phyloP scores from a whole-genome alignment of 2,113 vertebrate species.

The Dryoscopus gambensis region DNA sequence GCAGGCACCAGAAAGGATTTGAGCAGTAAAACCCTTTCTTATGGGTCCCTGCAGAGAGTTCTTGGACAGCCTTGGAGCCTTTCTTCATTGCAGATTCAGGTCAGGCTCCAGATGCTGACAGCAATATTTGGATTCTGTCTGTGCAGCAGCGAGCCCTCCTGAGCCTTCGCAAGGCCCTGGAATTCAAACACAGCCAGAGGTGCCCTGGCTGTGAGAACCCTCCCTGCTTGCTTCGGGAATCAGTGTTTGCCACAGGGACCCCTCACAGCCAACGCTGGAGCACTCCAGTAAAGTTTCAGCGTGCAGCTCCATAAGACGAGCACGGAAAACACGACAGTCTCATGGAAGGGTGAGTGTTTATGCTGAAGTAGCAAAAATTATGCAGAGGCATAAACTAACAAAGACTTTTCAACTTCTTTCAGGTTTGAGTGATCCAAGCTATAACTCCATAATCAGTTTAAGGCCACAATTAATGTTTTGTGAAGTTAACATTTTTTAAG shows the following conservation, averaged over 20 bases:
- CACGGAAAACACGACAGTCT: neutral
- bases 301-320: neutral
- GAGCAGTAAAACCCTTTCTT: neutral
- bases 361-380: neutral
- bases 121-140: neutral
- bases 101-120: neutral
- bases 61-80: neutral
- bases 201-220: neutral
- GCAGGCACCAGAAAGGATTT: neutral
- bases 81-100: neutral
- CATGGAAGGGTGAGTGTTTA: neutral
- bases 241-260: neutral
- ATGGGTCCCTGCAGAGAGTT: neutral
- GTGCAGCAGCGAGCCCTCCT: neutral
- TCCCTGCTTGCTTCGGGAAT: neutral
- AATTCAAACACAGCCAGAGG: neutral
- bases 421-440: neutral
- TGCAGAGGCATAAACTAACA: neutral
- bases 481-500: neutral
- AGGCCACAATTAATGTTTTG: neutral
- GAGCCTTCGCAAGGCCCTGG: neutral
- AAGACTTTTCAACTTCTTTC: neutral
- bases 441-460: neutral
- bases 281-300: neutral
- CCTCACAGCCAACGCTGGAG: fast-evolving